Evolutionary conservation across 2,888 invertebrate genomes (phyloP), one percentile per base, ranked within the genome.

Genomic region (Orchesellides sinensis): DNA sequence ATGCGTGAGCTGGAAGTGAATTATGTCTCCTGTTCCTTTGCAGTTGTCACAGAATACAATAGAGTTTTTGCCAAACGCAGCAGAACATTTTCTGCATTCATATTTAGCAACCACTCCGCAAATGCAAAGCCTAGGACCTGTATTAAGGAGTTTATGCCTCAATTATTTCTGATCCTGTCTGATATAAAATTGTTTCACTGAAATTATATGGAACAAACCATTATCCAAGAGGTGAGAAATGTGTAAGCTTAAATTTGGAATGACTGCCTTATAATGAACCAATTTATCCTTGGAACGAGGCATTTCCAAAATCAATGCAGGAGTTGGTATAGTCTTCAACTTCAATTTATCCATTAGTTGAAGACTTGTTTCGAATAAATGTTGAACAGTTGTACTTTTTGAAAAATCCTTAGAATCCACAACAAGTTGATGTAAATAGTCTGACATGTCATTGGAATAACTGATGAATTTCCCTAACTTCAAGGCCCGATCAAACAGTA

Each of bases 221-320:
- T 83, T 77, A 25, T 85, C 75, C 21, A 85, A 59, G 1, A 84
- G 35, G 35, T 84, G 84, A 4, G 78, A 82, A 21, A 84, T 21
- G 14, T 74, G 61, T 12, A 85, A 23, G 19, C 35, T 84, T 35
- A 84, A 40, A 23, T 82, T 84, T 10, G 86, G 85, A 69, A 86
- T 69, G 32, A 86, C 78, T 14, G 86, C 86, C 40, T 83, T 74
- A 27, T 85, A 86, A 17, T 84, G 83, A 19, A 85, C 68, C 10
- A 85, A 23, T n/a, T 79, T 78, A 25, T 83, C 80, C 32, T 83
- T 77, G 8, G 82, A 75, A 8, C 86, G 52, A 25, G 86, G 86
- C 73, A 86, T 83, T 66, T 86, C 83, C 27, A 86, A 54, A 78
- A 86, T 82, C 12, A 86, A 23, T 2, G 80, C 84, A 29, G 86